Evolutionary conservation across 2,888 invertebrate species (phyloP), one percentile per base, ranked within the genome.

Genomic region (Desoria tigrina): DNA sequence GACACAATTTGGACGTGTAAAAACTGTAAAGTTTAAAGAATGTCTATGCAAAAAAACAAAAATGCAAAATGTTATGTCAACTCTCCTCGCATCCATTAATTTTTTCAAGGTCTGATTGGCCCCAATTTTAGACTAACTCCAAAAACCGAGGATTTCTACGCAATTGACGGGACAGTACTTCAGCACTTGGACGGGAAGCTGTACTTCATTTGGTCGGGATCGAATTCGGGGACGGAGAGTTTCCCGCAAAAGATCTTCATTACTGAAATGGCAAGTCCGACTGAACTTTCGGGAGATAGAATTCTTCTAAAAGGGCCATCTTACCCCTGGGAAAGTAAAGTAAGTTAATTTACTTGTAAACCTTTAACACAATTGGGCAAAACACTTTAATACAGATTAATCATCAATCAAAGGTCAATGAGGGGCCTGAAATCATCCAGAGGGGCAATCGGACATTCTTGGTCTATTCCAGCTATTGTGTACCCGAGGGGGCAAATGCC

Each of bases 361-460:
- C n/a, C n/a, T n/a, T n/a, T n/a, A n/a, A n/a, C n/a, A n/a, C 21
- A n/a, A 6, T 21, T 53, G 3, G 28, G 37, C 16, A n/a, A n/a
- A n/a, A n/a, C n/a, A n/a, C n/a, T n/a, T n/a, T n/a, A n/a, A n/a
- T n/a, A n/a, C n/a, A n/a, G n/a, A n/a, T n/a, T n/a, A n/a, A n/a
- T n/a, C n/a, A n/a, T n/a, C n/a, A n/a, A n/a, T n/a, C n/a, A n/a
- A n/a, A 32, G 32, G 61, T 66, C 2, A 68, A 65, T 18, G 69
- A 73, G 58, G 73, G 71, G 9, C 71, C 73, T 2, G 68, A 68
- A 24, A 69, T 73, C 53, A 54, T 73, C n/a, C 66, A 71, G 50
- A 65, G 68, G 21, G 56, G 49, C 2, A 63, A 64, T 27, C 60
- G 61, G 1, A 65, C 66, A 7, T 73, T 66, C 59, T 42, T 73